Evolutionary conservation across 35 echinoderm and acorn worm genomes (phyloP), one percentile per base, ranked within the genome.

Genomic region (Ophiothrix spiculata): DNA sequence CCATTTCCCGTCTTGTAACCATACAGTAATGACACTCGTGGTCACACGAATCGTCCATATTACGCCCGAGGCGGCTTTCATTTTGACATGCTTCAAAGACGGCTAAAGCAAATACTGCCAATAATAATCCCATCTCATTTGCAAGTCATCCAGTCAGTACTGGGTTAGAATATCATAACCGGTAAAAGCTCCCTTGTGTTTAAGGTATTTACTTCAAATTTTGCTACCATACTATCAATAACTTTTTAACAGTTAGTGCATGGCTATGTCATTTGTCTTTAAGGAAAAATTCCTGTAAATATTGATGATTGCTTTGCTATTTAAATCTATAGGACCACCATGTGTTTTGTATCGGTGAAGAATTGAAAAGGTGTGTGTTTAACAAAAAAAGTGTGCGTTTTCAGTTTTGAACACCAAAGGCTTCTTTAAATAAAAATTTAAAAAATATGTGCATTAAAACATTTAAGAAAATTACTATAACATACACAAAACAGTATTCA

Each of bases 71-170:
- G 60, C 60, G 29, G 3, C 3, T 12, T 15, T 6, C 60, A 69
- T 69, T 69, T 69, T 69, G 17, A 69, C 29, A 69, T 69, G 60
- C 60, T 69, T 69, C 16, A 69, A 28, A 25, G 60, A 69, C 23
- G 25, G 23, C 60, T 49, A 25, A 69, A 69, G 60, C 60, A 69
- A 69, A 69, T 69, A 69, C 60, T 69, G 25, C 10, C 60, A 69
- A 69, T 69, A 25, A 69, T 69, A 69, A 69, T 69, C 29, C 60
- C 60, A 69, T 69, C 60, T 69, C 60, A 69, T 69, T 69, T 69
- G 17, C 60, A 69, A 25, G 60, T 69, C n/a, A 69, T 69, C 6
- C 19, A 28, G 60, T 28, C 23, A 69, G n/a, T n/a, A 69, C 17
- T 69, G 17, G 29, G 29, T 2, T 4, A 28, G 60, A 10, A 69